phyloP scores from a whole-genome alignment of 2,113 vertebrate genomes.

The Lagenorhynchus albirostris region DNA sequence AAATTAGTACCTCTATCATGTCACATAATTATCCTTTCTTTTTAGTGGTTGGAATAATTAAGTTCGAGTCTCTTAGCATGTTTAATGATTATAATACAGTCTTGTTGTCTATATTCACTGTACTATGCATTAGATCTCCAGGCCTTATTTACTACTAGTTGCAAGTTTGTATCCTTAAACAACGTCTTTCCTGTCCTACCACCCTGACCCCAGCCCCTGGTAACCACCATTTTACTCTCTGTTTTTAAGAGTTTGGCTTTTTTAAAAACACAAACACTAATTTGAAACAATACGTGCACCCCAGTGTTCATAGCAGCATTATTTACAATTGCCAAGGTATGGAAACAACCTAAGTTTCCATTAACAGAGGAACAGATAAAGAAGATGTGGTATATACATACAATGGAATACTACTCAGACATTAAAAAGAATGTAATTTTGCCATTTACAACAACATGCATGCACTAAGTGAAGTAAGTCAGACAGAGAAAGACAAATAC shows the following conservation, averaged over 20 bases:
- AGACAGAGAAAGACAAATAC: neutral
- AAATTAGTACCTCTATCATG: neutral
- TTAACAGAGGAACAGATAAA: neutral
- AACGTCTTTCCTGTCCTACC: neutral
- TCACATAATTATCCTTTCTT: neutral
- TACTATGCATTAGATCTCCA: neutral
- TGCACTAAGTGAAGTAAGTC: neutral
- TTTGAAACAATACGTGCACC: neutral
- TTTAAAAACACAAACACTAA: neutral
- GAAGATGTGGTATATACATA: no score
- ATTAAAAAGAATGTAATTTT: neutral
- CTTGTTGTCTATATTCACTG: neutral
- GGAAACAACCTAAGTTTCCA: neutral
- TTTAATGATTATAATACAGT: neutral
- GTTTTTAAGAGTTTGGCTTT: neutral
- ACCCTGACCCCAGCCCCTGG: no score
- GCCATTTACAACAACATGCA: neutral
- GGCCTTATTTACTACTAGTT: neutral
- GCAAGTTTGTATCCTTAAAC: neutral
- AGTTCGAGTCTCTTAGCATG: neutral
- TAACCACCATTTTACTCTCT: neutral
- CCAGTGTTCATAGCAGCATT: neutral
- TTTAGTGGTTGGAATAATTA: neutral
- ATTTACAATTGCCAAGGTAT: neutral
- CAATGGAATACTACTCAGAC: neutral